phyloP scores from a whole-genome alignment of 2,113 vertebrate species.

The Tiliqua scincoides region DNA sequence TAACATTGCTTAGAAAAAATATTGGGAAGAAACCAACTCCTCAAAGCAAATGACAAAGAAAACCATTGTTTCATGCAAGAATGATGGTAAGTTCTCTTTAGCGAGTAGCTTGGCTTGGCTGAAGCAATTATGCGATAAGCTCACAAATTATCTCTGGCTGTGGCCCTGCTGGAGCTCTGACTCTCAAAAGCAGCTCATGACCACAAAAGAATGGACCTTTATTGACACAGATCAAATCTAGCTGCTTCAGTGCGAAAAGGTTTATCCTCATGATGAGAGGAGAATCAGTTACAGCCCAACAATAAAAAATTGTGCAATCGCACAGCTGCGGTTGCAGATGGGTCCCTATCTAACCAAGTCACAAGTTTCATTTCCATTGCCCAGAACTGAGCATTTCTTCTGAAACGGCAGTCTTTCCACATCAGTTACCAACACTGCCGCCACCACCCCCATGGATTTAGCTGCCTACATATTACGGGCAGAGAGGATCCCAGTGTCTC shows the following conservation, averaged over 20 bases:
- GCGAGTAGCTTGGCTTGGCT: background rate
- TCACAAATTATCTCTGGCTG: background rate
- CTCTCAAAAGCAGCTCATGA: background rate
- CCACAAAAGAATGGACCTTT: constrained; percentile 3
- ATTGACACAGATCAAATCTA: background rate
- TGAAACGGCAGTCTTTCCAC: background rate
- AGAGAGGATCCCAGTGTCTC: background rate
- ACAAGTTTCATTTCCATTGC: constrained; percentile 78
- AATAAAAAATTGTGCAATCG: constrained; percentile 65
- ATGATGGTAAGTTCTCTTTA: background rate
- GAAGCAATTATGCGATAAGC: background rate
- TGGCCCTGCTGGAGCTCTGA: background rate
- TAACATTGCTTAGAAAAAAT: background rate
- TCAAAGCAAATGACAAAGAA: background rate
- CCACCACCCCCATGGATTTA: background rate
- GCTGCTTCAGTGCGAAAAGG: constrained; percentile 34
- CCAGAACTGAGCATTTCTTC: constrained; percentile 30
- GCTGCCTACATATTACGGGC: background rate
- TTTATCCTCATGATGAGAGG: background rate
- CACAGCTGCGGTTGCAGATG: constrained; percentile 65
- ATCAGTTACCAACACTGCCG: background rate
- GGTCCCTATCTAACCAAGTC: constrained; percentile 55
- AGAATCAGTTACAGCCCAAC: constrained; percentile 63
- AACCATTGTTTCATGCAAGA: background rate
- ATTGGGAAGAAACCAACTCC: background rate